phyloP scores from a whole-genome alignment of 2,113 vertebrate species.

The Lamprotornis superbus region DNA sequence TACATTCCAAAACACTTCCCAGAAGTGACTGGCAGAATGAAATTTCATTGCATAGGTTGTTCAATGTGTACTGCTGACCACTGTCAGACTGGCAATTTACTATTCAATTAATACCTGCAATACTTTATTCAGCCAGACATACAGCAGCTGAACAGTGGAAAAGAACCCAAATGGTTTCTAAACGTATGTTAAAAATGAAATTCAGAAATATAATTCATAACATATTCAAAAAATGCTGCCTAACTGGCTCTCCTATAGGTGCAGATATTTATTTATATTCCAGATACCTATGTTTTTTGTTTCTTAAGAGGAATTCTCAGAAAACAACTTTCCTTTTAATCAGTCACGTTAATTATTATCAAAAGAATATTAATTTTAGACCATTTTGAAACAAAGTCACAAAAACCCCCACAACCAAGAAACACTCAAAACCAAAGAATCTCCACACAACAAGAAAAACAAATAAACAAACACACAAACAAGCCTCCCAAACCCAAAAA shows the following conservation, averaged over 20 bases:
- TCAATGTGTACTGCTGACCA: neutral
- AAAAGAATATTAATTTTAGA: neutral
- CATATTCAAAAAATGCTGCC: neutral
- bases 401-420: rapidly evolving
- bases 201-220: neutral
- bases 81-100: neutral
- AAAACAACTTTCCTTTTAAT: neutral
- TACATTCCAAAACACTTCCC: neutral
- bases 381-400: neutral
- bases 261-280: neutral
- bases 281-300: neutral
- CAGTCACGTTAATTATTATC: neutral
- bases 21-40: neutral
- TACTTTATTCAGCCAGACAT: neutral
- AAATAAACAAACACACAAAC: neutral
- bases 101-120: neutral
- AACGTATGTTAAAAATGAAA: neutral
- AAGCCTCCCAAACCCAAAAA: neutral
- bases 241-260: neutral
- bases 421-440: neutral
- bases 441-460: neutral
- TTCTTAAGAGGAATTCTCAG: neutral
- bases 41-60: neutral
- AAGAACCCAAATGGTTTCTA: neutral
- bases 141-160: neutral